Percentiles rank a stretch among this genome's conserved stretches.
phyloP scores from a whole-genome alignment of 2,797 vertebrate genomes.

The Molothrus aeneus region DNA sequence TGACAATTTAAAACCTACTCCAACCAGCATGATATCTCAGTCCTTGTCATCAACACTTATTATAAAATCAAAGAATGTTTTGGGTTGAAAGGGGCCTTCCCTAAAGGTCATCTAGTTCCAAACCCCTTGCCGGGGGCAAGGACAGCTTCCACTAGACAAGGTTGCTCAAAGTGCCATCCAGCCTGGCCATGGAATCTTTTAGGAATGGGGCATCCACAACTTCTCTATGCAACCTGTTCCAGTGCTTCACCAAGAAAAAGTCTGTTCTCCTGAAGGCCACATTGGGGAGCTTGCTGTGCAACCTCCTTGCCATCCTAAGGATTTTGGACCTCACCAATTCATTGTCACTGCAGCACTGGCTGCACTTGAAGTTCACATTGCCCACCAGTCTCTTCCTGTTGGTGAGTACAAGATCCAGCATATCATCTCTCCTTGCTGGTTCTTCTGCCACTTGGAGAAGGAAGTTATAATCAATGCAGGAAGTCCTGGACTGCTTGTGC shows the following conservation, averaged over 20 bases:
- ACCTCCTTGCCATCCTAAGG: neutral
- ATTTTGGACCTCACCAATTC: neutral
- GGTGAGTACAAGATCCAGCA: neutral
- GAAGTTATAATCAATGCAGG: neutral
- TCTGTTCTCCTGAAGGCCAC: neutral
- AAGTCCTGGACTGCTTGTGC: neutral
- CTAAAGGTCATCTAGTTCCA: neutral
- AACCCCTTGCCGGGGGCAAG: neutral
- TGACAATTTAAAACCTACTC: neutral
- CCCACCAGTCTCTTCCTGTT: neutral
- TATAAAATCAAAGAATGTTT: neutral
- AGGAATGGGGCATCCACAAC: neutral
- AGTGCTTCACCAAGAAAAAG: neutral
- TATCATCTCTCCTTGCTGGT: accelerated
- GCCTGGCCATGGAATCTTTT: too few relatives aligned
- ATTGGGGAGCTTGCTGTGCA: neutral
- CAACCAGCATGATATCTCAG: neutral
- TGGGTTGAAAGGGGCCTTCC: neutral
- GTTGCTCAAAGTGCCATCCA: neutral
- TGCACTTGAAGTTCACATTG: neutral
- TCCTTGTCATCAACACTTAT: neutral
- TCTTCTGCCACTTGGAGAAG: neutral
- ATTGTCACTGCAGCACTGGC: accelerated
- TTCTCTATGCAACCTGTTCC: neutral
- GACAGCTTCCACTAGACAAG: neutral